Conservation (phyloP, 2,888 invertebrate genomes). For the Leucania comma region DNA sequence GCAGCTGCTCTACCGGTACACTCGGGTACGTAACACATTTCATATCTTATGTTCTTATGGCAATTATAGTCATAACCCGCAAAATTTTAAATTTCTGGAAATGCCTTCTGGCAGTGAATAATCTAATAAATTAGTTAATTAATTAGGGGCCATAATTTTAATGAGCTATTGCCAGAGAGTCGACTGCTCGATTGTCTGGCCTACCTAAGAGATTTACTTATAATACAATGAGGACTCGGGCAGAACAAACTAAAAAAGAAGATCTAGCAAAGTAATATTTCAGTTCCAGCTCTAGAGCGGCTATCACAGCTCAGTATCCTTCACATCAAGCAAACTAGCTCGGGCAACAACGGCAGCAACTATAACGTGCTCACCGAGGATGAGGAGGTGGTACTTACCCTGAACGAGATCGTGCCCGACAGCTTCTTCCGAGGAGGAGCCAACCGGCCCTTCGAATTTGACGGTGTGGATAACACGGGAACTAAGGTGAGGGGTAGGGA, state of each 20-base stretch:
- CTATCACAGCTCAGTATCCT: constrained; percentile 6
- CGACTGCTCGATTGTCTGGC: neutral
- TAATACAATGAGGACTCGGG: no score
- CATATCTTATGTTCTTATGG: neutral
- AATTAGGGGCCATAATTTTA: no score
- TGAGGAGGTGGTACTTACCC: constrained; percentile 14
- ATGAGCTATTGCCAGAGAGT: neutral
- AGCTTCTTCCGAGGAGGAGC: constrained; percentile 3
- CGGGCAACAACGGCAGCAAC: constrained; percentile 31
- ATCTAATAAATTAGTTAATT: no score
- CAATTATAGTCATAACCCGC: neutral
- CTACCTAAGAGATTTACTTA: neutral
- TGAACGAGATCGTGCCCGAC: constrained; percentile 28
- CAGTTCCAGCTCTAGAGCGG: constrained; percentile 28
- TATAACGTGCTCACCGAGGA: constrained; percentile 13
- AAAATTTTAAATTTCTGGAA: neutral
- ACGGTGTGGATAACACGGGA: constrained; percentile 30
- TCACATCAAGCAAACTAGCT: constrained; percentile 18
- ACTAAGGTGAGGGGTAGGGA: neutral
- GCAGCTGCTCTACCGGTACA: constrained; percentile 1
- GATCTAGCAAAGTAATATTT: neutral
- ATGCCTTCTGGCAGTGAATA: neutral
- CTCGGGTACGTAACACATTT: constrained; percentile 2
- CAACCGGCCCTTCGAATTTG: constrained; percentile 16
- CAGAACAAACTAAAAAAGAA: no score